Conservation (phyloP, 2,888 invertebrate species). For the Lasioglossum oenotherae region DNA sequence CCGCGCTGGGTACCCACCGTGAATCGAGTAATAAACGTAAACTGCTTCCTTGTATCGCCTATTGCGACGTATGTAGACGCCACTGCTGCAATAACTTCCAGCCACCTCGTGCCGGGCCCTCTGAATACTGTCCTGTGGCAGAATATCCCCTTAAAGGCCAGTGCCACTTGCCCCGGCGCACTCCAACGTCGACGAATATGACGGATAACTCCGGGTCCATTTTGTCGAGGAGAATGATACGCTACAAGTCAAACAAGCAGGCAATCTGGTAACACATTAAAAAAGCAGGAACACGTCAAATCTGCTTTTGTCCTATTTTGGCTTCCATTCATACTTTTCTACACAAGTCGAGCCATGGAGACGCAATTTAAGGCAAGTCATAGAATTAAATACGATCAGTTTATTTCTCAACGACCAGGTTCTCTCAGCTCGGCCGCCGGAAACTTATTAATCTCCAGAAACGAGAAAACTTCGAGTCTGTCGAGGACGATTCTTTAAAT, state of each 20-base stretch:
- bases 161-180: neutral
- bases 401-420: neutral
- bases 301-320: too few species aligned
- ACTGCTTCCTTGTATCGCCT: constrained; percentile 12
- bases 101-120: neutral
- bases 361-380: constrained; percentile 1
- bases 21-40: constrained; percentile 23
- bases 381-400: constrained; percentile 24
- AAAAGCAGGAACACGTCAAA: too few species aligned
- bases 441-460: constrained; percentile 44
- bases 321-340: too few species aligned
- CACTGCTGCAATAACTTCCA: constrained; percentile 4
- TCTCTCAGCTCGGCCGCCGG: neutral
- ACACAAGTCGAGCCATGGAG: neutral
- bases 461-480: constrained; percentile 29
- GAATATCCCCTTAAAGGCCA: neutral
- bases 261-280: neutral
- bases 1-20: constrained; percentile 4
- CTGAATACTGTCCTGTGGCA: neutral
- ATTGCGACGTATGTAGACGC: constrained; percentile 2
- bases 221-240: neutral
- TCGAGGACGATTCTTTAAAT: constrained; percentile 32
- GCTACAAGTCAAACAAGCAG: neutral
- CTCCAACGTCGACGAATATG: neutral
- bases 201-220: neutral